A percentile compares a stretch with the other conserved stretches of the same genome.
These are phyloP conservation scores for Wasmannia auropunctata DNA, from an alignment of 1,140 invertebrate genomes.

Conservation along the genomic window DNA sequence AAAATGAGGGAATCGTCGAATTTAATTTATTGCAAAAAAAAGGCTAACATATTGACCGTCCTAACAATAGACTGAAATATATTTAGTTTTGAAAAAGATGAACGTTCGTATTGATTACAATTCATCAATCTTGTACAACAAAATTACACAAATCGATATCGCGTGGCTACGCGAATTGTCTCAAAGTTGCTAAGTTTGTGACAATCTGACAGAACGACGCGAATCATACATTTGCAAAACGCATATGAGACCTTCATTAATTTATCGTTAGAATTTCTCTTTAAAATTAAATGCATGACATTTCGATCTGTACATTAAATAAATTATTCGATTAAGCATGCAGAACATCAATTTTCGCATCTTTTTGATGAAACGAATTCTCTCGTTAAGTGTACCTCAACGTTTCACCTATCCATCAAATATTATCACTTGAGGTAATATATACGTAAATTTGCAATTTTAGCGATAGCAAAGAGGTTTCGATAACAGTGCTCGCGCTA, in stretches of 20 bases:
- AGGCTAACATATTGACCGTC: neutral
- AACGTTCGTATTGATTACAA: neutral
- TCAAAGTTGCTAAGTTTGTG: neutral
- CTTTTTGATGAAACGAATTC: neutral
- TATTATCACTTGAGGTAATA: neutral
- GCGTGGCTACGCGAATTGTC: neutral
- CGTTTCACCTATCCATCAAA: neutral
- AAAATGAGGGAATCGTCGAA: neutral
- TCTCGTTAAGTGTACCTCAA: neutral
- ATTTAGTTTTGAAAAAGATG: slow-evolving; percentile 4
- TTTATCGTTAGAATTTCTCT: neutral
- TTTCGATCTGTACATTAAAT: neutral
- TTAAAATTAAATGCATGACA: neutral
- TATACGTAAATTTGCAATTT: slow-evolving; percentile 7
- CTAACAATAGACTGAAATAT: neutral
- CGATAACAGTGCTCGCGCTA: neutral
- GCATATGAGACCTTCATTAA: neutral
- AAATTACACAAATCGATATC: slow-evolving; percentile 9
- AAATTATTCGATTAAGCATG: neutral
- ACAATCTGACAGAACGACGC: neutral
- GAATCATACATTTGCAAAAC: neutral
- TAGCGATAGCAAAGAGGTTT: neutral
- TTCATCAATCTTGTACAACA: slow-evolving; percentile 49
- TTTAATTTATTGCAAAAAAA: neutral
- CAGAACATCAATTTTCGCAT: no score